Evolutionary conservation across 1,140 invertebrate genomes (phyloP), one percentile per base, ranked within the genome.

Genomic region (Lethocerus indicus): DNA sequence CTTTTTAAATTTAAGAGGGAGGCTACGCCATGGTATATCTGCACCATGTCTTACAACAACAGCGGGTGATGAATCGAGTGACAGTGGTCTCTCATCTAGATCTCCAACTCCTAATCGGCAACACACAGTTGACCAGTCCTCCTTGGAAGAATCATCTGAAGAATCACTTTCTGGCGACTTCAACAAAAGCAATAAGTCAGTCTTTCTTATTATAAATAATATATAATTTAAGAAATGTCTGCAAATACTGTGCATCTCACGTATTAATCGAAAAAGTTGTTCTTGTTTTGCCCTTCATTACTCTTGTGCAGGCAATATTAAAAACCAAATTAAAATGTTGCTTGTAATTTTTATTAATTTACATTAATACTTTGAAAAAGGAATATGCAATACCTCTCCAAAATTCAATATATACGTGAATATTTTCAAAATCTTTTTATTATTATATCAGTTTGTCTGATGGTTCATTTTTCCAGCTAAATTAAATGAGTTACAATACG

Each of bases 11-110:
- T 9, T 16, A 16, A 9, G 21, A 28, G 27, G 16, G 16, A 44
- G 42, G 13, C 14, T 44, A 18, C 23, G 29, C 12, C 42, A 44
- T 28, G 42, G 42, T 12, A 44, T 13, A 18, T 44, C 42, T 26
- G 42, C 42, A 7, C 42, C 42, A 9, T 44, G 42, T 23, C 25
- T 44, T 18, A 27, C 29, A n/a, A 16, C 42, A 27, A 28, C 42
- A 7, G 42, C 29, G 5, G 21, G n/a, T 28, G 25, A 44, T 44
- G 42, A 44, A 27, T 44, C 42, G 18, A 3, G 23, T 20, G 42
- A 44, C n/a, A 44, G 42, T 44, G 42, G 42, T n/a, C 16, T 27
- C n/a, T n/a, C n/a, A 2, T 44, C 42, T 4, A 28, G 42, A 28
- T 26, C 42, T 20, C 25, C 42, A 6, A 44, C 42, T n/a, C 42